Conservation (phyloP, 2,888 invertebrate species). For the Amphipyra berbera region DNA sequence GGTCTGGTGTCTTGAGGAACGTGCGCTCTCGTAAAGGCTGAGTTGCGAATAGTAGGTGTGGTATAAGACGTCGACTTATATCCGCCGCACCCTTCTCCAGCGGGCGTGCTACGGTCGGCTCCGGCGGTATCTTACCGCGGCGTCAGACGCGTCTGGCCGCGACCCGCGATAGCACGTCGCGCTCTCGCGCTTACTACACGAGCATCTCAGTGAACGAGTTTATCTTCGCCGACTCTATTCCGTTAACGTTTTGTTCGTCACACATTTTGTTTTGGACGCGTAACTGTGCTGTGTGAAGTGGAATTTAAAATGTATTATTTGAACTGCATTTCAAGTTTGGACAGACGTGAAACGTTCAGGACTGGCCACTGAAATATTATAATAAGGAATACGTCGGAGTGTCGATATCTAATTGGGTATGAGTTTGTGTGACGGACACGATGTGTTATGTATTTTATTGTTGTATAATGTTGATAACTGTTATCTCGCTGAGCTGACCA, state of each 20-base stretch:
- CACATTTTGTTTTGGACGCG: conserved; percentile 15
- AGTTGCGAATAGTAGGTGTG: conserved; percentile 72
- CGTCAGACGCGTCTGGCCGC: conserved; percentile 16
- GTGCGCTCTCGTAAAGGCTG: conserved; percentile 66
- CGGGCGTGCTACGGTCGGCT: conserved; percentile 31
- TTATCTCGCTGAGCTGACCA: conserved; percentile 1
- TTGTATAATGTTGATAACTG: background rate
- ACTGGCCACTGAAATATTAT: background rate
- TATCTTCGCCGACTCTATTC: background rate
- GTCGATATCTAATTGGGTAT: background rate
- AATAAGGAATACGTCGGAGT: background rate
- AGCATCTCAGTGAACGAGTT: background rate
- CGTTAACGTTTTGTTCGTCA: background rate
- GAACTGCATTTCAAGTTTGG: background rate
- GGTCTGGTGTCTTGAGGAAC: conserved; percentile 46
- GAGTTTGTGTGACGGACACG: conserved; percentile 4
- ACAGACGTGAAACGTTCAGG: conserved; percentile 1
- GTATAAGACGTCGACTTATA: conserved; percentile 57
- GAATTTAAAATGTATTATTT: background rate
- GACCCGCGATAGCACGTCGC: conserved; percentile 11
- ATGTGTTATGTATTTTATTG: background rate
- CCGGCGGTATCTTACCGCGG: conserved; percentile 29
- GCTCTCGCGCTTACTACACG: conserved; percentile 8
- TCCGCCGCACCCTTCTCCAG: conserved; percentile 25
- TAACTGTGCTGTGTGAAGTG: conserved; percentile 41